Evolutionary conservation across 2,888 invertebrate species (phyloP).

Genomic region (Bembecia ichneumoniformis): DNA sequence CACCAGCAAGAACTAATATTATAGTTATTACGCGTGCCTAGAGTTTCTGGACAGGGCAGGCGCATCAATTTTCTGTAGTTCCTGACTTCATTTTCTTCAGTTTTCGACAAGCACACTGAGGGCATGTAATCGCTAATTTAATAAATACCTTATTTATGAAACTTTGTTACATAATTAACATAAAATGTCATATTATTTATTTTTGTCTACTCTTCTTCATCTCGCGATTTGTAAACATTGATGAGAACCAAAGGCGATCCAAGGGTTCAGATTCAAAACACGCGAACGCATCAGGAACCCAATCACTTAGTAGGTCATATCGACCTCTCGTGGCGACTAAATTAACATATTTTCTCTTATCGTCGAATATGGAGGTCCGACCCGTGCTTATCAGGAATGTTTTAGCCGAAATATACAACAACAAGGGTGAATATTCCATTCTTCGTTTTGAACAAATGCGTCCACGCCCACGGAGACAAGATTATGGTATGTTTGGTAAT

Average conservation of each 20-base stretch:
- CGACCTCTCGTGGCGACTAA: conserved; percentile 49
- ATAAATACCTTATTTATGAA: too few species aligned
- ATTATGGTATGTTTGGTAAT: conserved; percentile 61
- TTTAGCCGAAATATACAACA: conserved; percentile 52
- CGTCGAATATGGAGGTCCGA: conserved; percentile 55
- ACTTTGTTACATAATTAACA: too few species aligned
- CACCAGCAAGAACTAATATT: too few species aligned
- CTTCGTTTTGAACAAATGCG: conserved; percentile 53
- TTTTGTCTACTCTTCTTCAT: conserved; percentile 34
- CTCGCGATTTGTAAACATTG: conserved; percentile 65
- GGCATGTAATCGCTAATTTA: too few species aligned
- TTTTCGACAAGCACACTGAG: too few species aligned
- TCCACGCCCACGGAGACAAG: conserved; percentile 60
- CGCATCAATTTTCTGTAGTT: too few species aligned
- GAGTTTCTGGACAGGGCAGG: too few species aligned
- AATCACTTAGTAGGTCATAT: conserved; percentile 71
- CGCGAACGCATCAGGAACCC: conserved; percentile 53
- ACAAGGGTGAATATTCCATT: conserved; percentile 38
- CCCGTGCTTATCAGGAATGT: conserved; percentile 58
- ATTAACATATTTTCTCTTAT: conserved; percentile 72
- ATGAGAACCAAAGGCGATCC: conserved; percentile 33
- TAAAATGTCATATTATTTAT: not conserved
- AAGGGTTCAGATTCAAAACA: conserved; percentile 58
- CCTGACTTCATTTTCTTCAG: too few species aligned
- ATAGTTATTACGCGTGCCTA: too few species aligned